A percentile compares a stretch with the other conserved stretches of the same genome.
Conservation (phyloP, 64 coral and sea anemone species). For the Acropora yongei region DNA sequence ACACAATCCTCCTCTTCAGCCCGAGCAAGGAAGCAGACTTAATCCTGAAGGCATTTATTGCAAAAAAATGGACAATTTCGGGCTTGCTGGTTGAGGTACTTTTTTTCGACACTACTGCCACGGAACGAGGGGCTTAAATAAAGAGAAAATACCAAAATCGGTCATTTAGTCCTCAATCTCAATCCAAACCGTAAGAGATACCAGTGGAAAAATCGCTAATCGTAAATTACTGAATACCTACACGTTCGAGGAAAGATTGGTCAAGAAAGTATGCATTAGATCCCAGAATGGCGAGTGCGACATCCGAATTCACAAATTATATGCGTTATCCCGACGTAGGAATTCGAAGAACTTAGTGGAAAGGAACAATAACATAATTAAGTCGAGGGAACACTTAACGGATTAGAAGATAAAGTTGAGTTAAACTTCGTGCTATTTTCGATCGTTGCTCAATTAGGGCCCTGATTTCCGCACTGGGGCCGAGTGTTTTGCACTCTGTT, state of each 20-base stretch:
- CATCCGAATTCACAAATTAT: conserved; percentile 23
- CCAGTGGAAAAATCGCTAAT: background rate
- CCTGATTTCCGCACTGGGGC: no score
- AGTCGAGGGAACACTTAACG: no score
- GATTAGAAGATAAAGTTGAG: no score
- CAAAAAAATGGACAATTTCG: conserved; percentile 5
- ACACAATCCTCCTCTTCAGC: no score
- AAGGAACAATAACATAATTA: no score
- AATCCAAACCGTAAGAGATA: background rate
- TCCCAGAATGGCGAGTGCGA: background rate
- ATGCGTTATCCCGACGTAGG: conserved; percentile 10
- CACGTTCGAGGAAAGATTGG: conserved; percentile 4
- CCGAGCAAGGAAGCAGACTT: background rate
- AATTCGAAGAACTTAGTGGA: conserved; percentile 28
- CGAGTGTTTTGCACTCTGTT: no score
- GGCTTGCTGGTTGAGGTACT: conserved; percentile 29
- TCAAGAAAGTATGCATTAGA: conserved; percentile 48
- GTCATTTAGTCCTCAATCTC: background rate
- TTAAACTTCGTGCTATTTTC: no score
- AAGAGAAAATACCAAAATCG: background rate
- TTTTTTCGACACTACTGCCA: background rate
- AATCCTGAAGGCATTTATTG: background rate
- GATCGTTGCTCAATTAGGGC: no score
- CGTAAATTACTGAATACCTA: background rate
- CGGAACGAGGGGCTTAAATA: conserved; percentile 17